Evolutionary conservation across 2,797 vertebrate genomes (phyloP).

Genomic region (Rhabdomys pumilio): DNA sequence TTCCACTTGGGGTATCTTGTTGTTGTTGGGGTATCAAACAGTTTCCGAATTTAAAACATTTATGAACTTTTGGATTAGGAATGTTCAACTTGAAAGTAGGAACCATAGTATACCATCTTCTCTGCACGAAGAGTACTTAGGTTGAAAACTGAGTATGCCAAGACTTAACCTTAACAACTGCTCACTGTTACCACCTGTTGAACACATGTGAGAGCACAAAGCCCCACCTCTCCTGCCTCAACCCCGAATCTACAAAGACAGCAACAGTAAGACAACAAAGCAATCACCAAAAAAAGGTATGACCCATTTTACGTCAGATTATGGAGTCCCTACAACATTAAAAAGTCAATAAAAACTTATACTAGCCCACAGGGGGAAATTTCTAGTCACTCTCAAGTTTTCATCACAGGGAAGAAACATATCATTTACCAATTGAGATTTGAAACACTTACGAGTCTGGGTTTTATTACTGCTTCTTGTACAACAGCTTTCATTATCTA

Average conservation of each 20-base stretch:
- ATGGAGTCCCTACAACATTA: not conserved
- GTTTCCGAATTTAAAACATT: not conserved
- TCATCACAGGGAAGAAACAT: slow-evolving; percentile 12
- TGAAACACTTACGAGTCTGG: slow-evolving; percentile 87
- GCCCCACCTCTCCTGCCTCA: not conserved
- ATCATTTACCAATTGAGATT: slow-evolving; percentile 6
- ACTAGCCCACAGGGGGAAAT: slow-evolving; percentile 6
- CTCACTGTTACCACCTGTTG: not conserved
- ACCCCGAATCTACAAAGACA: slow-evolving; percentile 33
- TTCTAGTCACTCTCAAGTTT: slow-evolving; percentile 61
- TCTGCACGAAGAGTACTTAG: not conserved
- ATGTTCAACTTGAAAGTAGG: not conserved
- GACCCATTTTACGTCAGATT: not conserved
- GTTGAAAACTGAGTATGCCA: not conserved
- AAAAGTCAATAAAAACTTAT: not conserved
- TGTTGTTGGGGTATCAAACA: not conserved
- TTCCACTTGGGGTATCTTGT: too few species aligned
- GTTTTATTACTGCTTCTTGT: slow-evolving; percentile 86
- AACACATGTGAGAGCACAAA: not conserved
- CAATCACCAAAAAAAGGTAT: slow-evolving; percentile 15
- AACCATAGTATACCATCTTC: not conserved
- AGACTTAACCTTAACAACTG: not conserved
- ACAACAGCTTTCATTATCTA: slow-evolving; percentile 86
- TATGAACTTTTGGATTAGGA: not conserved
- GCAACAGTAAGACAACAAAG: not conserved